phyloP scores from a whole-genome alignment of 2,888 invertebrate species.

The Leptinotarsa rubiginosa region DNA sequence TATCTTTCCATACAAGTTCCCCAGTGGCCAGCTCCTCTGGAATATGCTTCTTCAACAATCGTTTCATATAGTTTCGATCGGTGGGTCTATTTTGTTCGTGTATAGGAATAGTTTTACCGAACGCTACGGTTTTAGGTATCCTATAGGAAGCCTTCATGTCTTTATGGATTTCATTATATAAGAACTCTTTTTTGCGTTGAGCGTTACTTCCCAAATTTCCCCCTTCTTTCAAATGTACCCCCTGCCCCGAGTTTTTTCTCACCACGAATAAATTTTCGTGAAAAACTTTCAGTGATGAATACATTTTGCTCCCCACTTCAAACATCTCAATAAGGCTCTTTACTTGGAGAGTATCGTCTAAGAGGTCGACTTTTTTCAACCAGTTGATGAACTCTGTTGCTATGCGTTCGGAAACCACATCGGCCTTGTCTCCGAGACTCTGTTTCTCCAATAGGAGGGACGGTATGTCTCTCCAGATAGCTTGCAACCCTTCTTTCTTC shows the following conservation, averaged over 20 bases:
- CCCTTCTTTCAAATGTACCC: not conserved
- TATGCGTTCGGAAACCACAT: constrained; percentile 14
- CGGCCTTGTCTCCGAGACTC: constrained; percentile 12
- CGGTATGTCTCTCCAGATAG: constrained; percentile 9
- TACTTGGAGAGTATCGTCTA: not conserved
- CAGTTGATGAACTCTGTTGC: constrained; percentile 13
- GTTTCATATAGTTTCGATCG: not conserved
- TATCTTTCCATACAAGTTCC: constrained; percentile 10
- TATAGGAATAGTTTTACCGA: constrained; percentile 7
- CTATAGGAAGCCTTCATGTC: constrained; percentile 9
- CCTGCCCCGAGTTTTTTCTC: not conserved
- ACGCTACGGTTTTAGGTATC: not conserved
- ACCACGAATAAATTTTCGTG: not conserved
- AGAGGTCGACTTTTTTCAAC: not conserved
- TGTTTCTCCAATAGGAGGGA: not conserved
- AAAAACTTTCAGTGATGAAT: not conserved
- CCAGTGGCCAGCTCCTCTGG: not conserved
- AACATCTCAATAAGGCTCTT: constrained; percentile 21
- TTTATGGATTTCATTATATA: not conserved
- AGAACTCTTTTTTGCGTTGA: not conserved
- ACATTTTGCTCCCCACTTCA: not conserved
- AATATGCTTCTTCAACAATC: constrained; percentile 4
- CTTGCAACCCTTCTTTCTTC: not conserved
- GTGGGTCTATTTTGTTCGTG: not conserved
- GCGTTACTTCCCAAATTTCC: too few species aligned